Percentiles rank a stretch among this genome's conserved stretches.
Evolutionary conservation across 2,113 vertebrate genomes (phyloP).

Genomic region (Addax nasomaculatus): DNA sequence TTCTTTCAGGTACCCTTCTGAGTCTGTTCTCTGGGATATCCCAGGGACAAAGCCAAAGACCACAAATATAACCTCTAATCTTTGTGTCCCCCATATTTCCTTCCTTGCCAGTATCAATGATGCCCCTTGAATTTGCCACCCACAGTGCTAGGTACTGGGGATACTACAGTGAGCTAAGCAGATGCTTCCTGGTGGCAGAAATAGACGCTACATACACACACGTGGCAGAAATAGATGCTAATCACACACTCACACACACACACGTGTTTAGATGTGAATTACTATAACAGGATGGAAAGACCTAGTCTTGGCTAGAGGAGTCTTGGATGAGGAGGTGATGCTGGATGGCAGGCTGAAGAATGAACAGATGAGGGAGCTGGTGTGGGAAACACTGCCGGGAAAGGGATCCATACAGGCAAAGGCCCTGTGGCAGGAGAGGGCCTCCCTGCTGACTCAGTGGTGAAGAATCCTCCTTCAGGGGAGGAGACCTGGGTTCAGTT

Average conservation of each 20-base stretch:
- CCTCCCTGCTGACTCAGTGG: background rate
- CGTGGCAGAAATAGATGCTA: too few species aligned
- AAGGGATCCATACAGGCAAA: background rate
- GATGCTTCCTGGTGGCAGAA: background rate
- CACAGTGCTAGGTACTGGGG: background rate
- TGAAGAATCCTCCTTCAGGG: background rate
- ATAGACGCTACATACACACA: background rate
- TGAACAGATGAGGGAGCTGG: background rate
- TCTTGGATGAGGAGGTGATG: background rate
- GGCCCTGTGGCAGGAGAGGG: background rate
- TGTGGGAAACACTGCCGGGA: background rate
- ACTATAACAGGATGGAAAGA: background rate
- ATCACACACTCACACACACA: fast-evolving
- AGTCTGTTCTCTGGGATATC: background rate
- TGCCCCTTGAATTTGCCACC: background rate
- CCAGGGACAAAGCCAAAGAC: background rate
- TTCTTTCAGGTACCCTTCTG: background rate
- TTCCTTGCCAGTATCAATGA: background rate
- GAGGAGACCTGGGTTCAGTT: background rate
- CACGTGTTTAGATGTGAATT: background rate
- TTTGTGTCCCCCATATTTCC: background rate
- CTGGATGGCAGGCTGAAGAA: background rate
- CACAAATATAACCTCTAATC: background rate
- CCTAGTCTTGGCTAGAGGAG: background rate
- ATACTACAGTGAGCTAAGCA: background rate